These are phyloP conservation scores for Rhadina sibilatrix DNA, from an alignment of 2,113 vertebrate species.

Conservation along the genomic window DNA sequence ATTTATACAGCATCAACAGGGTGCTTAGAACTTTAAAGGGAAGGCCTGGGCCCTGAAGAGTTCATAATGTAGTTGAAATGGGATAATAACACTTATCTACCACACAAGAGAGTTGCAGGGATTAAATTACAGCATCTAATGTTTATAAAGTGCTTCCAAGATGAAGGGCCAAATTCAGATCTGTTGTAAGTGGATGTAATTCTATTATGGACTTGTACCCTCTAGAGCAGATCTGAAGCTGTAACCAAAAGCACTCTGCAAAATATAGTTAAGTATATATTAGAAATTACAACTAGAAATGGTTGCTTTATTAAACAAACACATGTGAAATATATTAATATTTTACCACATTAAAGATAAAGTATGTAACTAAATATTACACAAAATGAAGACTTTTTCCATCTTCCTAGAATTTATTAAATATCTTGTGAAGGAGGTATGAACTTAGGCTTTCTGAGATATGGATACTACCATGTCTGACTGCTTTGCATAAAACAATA, in stretches of 20 bases:
- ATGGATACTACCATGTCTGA: not conserved
- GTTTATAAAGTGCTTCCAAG: constrained; percentile 68
- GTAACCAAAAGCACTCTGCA: constrained; percentile 48
- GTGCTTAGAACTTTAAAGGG: constrained; percentile 64
- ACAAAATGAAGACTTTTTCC: not conserved
- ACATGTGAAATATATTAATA: not conserved
- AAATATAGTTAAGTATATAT: constrained; percentile 46
- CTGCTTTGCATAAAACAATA: not conserved
- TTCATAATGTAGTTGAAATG: constrained; percentile 66
- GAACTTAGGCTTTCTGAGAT: not conserved
- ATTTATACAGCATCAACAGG: constrained; percentile 66
- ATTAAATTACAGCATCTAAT: constrained; percentile 69
- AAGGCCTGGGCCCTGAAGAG: constrained; percentile 62
- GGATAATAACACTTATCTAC: constrained; percentile 70
- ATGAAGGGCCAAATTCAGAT: constrained; percentile 69
- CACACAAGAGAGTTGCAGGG: constrained; percentile 58
- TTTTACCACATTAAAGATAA: not conserved
- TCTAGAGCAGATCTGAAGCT: constrained; percentile 58
- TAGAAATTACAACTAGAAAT: not conserved
- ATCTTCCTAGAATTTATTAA: not conserved
- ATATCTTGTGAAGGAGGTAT: not conserved
- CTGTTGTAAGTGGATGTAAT: constrained; percentile 63
- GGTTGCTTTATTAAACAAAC: constrained; percentile 15
- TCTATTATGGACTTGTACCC: constrained; percentile 52
- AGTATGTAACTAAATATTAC: not conserved